Percentiles rank a stretch among this genome's conserved stretches.
phyloP scores from a whole-genome alignment of 2,888 invertebrate genomes.

The Seira ritae region DNA sequence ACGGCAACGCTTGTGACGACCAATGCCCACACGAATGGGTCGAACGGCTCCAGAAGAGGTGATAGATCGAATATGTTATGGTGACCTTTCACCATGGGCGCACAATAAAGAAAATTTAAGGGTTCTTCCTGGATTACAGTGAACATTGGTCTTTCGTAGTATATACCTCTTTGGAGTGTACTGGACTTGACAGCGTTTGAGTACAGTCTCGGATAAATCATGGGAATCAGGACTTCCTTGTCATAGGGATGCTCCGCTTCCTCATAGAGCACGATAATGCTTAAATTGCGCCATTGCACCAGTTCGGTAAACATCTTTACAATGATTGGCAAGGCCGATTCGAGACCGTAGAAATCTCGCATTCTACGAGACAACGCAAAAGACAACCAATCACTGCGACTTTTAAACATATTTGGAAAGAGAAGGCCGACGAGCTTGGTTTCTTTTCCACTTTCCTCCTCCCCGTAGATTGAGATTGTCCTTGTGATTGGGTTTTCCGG shows the following conservation, averaged over 20 bases:
- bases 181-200: conserved; percentile 5
- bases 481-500: conserved; percentile 27
- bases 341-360: conserved; percentile 27
- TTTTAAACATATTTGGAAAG: conserved; percentile 26
- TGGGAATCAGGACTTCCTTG: not conserved
- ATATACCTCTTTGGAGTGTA: not conserved
- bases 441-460: conserved; percentile 8
- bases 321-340: not conserved
- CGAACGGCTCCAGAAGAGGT: conserved; percentile 9
- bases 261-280: conserved; percentile 23
- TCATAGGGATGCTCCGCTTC: conserved; percentile 4
- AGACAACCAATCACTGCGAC: not conserved
- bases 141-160: conserved; percentile 33
- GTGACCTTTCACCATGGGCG: not conserved
- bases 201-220: conserved; percentile 30
- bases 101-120: conserved; percentile 42
- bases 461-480: conserved; percentile 20
- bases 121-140: not conserved
- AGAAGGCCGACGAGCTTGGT: conserved; percentile 23
- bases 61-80: conserved; percentile 28
- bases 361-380: not conserved
- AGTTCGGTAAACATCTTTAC: conserved; percentile 27
- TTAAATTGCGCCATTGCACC: conserved; percentile 9
- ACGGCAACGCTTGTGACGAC: not conserved
- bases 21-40: conserved; percentile 16